Conservation (phyloP, 64 coral and sea anemone genomes). For the Catalaphyllia jardinei region DNA sequence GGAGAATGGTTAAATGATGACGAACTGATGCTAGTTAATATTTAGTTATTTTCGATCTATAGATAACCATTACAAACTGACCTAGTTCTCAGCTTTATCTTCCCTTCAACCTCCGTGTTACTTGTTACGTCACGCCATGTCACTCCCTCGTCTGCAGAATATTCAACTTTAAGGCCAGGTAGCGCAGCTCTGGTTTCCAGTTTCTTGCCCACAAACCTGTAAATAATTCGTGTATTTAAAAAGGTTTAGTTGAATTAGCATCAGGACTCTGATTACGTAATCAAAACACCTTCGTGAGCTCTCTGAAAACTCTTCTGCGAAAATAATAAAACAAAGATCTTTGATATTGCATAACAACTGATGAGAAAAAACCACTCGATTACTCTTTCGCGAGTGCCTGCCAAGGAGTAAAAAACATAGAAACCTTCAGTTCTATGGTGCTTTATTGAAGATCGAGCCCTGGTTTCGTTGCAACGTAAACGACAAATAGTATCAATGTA, state of each 20-base stretch:
- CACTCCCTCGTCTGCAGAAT: neutral
- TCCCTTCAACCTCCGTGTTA: conserved; percentile 10
- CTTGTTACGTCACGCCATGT: conserved; percentile 18
- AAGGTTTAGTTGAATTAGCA: neutral
- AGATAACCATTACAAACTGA: neutral
- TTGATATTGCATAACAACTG: no score
- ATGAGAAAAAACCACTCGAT: no score
- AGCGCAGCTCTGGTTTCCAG: conserved; percentile 28
- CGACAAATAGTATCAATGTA: no score
- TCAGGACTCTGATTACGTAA: neutral
- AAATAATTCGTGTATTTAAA: neutral
- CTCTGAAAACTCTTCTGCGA: no score
- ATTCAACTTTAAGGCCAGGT: conserved; percentile 39
- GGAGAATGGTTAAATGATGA: no score
- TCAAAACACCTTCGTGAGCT: no score
- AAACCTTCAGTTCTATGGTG: no score
- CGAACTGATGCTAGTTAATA: neutral
- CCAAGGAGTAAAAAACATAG: no score
- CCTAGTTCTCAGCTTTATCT: conserved; percentile 18
- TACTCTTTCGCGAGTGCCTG: no score
- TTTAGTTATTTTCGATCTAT: neutral
- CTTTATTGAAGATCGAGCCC: no score
- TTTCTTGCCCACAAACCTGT: conserved; percentile 11
- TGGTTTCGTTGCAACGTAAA: no score
- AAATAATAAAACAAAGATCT: no score